Conservation (phyloP, 2,113 vertebrate genomes). For the Symphodus melops region DNA sequence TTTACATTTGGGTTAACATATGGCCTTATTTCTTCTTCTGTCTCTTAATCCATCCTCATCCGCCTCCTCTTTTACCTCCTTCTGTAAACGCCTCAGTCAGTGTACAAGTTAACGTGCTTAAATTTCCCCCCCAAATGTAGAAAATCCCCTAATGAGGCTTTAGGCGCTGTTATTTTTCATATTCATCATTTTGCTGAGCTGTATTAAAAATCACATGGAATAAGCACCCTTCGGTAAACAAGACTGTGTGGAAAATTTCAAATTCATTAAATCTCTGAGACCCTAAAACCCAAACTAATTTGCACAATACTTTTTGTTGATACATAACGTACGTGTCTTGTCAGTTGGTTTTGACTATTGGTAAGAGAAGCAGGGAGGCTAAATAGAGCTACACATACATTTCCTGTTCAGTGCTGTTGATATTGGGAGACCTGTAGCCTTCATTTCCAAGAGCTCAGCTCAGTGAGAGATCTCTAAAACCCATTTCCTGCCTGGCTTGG, state of each 20-base stretch:
- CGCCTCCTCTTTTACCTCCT: neutral
- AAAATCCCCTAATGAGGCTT: slow-evolving; percentile 61
- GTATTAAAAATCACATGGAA: slow-evolving; percentile 55
- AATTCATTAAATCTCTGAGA: slow-evolving; percentile 57
- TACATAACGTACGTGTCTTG: neutral
- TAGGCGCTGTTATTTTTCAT: slow-evolving; percentile 52
- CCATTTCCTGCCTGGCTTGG: slow-evolving; percentile 73
- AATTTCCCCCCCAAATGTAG: slow-evolving; percentile 32
- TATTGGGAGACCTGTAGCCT: slow-evolving; percentile 50
- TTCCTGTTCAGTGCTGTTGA: slow-evolving; percentile 39
- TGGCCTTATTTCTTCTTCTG: neutral
- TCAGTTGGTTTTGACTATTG: slow-evolving; percentile 13
- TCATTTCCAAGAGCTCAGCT: slow-evolving; percentile 53
- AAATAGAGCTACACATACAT: slow-evolving; percentile 38
- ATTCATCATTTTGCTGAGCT: slow-evolving; percentile 53
- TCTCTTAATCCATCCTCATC: neutral
- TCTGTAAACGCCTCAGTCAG: slow-evolving; percentile 8
- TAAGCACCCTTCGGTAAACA: slow-evolving; percentile 59
- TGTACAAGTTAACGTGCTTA: slow-evolving; percentile 22
- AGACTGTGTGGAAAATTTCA: slow-evolving; percentile 45
- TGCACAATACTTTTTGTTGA: slow-evolving; percentile 28
- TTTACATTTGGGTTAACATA: neutral
- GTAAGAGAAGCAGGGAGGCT: slow-evolving; percentile 33
- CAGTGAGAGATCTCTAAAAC: slow-evolving; percentile 65
- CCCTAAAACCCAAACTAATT: slow-evolving; percentile 57